Conservation (phyloP, 2,888 invertebrate genomes). For the Epirrita christyi region DNA sequence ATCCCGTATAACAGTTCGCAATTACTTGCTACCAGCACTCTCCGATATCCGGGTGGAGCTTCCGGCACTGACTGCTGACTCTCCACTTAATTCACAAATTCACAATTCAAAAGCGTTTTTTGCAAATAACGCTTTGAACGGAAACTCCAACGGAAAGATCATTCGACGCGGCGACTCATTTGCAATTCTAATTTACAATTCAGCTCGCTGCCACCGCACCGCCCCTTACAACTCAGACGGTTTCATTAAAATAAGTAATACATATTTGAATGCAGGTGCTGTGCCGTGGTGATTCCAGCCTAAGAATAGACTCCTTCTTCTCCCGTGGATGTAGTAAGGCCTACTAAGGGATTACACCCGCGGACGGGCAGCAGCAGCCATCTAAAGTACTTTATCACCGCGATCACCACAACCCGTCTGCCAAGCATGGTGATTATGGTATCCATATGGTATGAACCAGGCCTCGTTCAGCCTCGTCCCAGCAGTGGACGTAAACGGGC, state of each 20-base stretch:
- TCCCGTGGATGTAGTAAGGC: no score
- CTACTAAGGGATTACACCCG: no score
- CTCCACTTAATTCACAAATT: conserved; percentile 52
- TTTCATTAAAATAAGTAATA: conserved; percentile 29
- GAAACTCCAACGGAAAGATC: conserved; percentile 72
- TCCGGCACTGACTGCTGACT: conserved; percentile 47
- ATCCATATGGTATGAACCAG: no score
- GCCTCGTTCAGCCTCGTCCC: no score
- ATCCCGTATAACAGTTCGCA: conserved; percentile 7
- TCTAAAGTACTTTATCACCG: no score
- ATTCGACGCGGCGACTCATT: conserved; percentile 48
- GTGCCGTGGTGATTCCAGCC: no score
- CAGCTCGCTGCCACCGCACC: conserved; percentile 6
- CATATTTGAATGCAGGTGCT: not conserved
- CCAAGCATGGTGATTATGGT: no score
- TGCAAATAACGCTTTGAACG: conserved; percentile 47
- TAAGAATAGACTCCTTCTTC: no score
- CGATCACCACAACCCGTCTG: no score
- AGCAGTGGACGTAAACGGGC: no score
- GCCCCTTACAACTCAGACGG: conserved; percentile 15
- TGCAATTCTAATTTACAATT: conserved; percentile 42
- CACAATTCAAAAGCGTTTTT: conserved; percentile 53
- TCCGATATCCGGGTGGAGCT: conserved; percentile 55
- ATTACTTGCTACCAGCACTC: conserved; percentile 43
- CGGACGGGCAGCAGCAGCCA: no score